phyloP scores from a whole-genome alignment of 1,140 invertebrate genomes.

The Drosophila rhopaloa region DNA sequence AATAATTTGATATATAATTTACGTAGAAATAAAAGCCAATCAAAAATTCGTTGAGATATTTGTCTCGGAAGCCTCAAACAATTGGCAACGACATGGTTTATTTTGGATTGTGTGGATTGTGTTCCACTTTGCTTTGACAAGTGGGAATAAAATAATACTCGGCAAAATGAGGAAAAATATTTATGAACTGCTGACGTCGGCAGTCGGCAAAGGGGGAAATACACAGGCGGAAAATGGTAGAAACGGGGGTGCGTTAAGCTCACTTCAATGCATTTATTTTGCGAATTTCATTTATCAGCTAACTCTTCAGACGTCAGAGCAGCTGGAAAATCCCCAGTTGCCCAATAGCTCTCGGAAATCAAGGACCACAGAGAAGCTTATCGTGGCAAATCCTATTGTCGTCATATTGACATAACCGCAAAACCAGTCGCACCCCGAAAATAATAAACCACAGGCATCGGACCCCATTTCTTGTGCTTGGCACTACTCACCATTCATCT shows the following conservation, averaged over 20 bases:
- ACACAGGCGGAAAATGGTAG: conserved; percentile 8
- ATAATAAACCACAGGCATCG: conserved; percentile 38
- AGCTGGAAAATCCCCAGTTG: conserved; percentile 10
- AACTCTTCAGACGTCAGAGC: conserved; percentile 43
- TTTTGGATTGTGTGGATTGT: conserved; percentile 41
- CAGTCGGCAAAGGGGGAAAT: conserved; percentile 23
- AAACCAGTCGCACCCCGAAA: conserved; percentile 48
- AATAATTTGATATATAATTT: no score
- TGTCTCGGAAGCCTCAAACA: conserved; percentile 1
- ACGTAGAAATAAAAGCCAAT: no score
- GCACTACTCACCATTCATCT: conserved; percentile 13
- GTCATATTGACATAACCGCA: conserved; percentile 81
- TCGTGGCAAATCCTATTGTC: conserved; percentile 78
- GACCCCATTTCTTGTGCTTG: no score
- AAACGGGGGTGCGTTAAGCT: conserved; percentile 22
- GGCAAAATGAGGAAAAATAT: conserved; percentile 60
- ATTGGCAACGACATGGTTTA: conserved; percentile 3
- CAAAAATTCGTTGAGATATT: no score
- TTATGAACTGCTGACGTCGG: conserved; percentile 69
- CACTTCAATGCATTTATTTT: conserved; percentile 77
- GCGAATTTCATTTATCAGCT: conserved; percentile 78
- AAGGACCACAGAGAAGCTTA: conserved; percentile 71
- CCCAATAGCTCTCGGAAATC: conserved; percentile 45
- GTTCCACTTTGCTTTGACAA: conserved; percentile 51
- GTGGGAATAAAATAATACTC: conserved; percentile 55